phyloP scores from a whole-genome alignment of 2,888 invertebrate genomes.

The Encarsia formosa region DNA sequence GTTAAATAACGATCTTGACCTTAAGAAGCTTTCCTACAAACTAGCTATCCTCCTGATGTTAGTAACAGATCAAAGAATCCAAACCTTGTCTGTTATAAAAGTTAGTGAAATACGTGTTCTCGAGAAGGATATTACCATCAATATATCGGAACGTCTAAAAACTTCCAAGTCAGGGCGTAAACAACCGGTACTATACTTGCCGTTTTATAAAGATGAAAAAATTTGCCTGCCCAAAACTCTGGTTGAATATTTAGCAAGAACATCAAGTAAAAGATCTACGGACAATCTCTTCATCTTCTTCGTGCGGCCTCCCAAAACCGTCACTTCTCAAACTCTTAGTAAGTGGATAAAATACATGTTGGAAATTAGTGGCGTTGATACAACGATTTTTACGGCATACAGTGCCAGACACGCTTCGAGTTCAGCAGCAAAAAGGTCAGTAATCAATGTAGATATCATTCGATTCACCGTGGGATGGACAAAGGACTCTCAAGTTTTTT shows the following conservation, averaged over 20 bases:
- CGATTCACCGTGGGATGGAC: constrained; percentile 13
- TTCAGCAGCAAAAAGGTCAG: constrained; percentile 11
- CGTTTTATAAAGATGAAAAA: constrained; percentile 18
- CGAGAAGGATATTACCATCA: constrained; percentile 6
- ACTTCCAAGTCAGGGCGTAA: constrained; percentile 14
- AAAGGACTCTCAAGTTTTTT: not conserved
- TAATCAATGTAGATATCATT: constrained; percentile 11
- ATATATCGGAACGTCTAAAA: constrained; percentile 21
- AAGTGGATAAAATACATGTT: constrained; percentile 13
- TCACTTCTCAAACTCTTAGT: constrained; percentile 11
- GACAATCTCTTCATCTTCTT: not conserved
- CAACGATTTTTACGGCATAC: constrained; percentile 12
- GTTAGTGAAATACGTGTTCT: not conserved
- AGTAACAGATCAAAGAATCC: constrained; percentile 22
- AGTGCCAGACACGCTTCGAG: constrained; percentile 16
- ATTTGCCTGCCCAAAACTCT: constrained; percentile 21
- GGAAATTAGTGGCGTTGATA: constrained; percentile 12
- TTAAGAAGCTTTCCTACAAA: constrained; percentile 20
- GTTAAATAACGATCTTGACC: constrained; percentile 14
- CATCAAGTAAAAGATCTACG: not conserved
- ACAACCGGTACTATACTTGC: constrained; percentile 16
- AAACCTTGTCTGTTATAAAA: constrained; percentile 13
- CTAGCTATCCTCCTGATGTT: constrained; percentile 21
- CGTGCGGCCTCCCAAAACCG: constrained; percentile 6
- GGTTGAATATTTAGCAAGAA: constrained; percentile 1